phyloP scores from a whole-genome alignment of 2,113 vertebrate genomes.

The Setophaga petechia region DNA sequence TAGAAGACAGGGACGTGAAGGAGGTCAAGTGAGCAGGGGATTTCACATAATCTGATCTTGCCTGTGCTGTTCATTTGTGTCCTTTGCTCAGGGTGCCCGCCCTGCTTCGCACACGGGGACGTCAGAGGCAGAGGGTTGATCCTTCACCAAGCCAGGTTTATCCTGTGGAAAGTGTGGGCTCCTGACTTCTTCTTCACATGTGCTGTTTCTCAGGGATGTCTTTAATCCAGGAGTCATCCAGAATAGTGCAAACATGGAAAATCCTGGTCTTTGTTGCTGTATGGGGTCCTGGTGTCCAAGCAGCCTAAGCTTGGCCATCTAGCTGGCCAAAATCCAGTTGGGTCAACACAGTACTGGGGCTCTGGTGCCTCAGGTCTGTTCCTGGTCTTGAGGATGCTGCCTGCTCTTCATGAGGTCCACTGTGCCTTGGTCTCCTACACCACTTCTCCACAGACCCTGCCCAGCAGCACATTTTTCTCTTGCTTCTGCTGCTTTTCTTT shows the following conservation, averaged over 20 bases:
- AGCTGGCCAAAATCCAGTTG: neutral
- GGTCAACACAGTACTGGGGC: neutral
- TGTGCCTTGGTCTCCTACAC: neutral
- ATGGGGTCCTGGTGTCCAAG: neutral
- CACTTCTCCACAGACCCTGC: neutral
- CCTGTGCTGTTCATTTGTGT: conserved; percentile 35
- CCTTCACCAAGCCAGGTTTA: neutral
- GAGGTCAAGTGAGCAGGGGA: conserved; percentile 58
- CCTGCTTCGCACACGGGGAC: neutral
- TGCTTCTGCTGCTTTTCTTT: neutral
- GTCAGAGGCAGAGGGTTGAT: neutral
- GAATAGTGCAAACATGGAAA: neutral
- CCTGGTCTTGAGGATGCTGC: neutral
- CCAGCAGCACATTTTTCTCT: neutral
- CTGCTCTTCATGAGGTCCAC: neutral
- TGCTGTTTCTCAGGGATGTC: neutral
- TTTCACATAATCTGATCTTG: conserved; percentile 60
- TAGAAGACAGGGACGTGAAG: conserved; percentile 54
- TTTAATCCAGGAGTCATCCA: neutral
- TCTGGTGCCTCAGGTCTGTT: neutral
- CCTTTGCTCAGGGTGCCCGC: neutral
- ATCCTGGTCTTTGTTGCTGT: neutral
- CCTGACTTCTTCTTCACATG: neutral
- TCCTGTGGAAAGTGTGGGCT: neutral
- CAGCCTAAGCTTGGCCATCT: neutral